These are phyloP conservation scores for Cichladusa arquata DNA, from an alignment of 2,113 vertebrate species.

Conservation along the genomic window DNA sequence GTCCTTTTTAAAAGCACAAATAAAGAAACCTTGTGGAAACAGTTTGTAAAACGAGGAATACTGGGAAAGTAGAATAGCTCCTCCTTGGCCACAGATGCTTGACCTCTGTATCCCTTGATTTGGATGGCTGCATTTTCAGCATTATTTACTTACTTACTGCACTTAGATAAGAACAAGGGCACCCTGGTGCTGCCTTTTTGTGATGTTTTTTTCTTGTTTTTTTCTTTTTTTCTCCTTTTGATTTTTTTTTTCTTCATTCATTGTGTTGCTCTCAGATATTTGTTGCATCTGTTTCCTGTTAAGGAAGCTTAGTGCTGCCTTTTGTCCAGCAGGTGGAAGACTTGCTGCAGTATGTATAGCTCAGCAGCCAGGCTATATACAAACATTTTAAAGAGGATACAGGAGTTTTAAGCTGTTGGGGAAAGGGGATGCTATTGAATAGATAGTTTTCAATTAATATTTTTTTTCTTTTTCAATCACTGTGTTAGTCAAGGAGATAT, in stretches of 20 bases:
- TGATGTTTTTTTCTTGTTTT: not conserved
- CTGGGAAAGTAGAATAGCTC: not conserved
- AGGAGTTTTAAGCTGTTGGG: not conserved
- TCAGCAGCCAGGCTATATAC: not conserved
- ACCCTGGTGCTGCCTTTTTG: not conserved
- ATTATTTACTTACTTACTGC: slow-evolving; percentile 34
- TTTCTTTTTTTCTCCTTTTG: not conserved
- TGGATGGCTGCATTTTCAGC: not conserved
- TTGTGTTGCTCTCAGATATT: not conserved
- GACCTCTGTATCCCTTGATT: slow-evolving; percentile 10
- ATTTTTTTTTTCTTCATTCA: not conserved
- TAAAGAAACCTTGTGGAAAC: not conserved
- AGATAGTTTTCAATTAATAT: not conserved
- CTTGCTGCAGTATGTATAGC: slow-evolving; percentile 23
- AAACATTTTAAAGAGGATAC: not conserved
- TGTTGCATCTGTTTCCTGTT: slow-evolving; percentile 63
- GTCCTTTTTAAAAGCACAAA: not conserved
- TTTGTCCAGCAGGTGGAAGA: slow-evolving; percentile 68
- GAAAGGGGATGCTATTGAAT: not conserved
- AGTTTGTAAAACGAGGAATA: not conserved
- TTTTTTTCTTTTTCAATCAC: not conserved
- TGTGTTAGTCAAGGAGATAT: not conserved
- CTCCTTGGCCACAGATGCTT: not conserved
- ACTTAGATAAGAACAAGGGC: not conserved
- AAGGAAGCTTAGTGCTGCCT: slow-evolving; percentile 22